A percentile compares a stretch with the other conserved stretches of the same genome.
These are phyloP conservation scores for Octodonta nipae DNA, from an alignment of 2,888 invertebrate species.

Conservation along the genomic window DNA sequence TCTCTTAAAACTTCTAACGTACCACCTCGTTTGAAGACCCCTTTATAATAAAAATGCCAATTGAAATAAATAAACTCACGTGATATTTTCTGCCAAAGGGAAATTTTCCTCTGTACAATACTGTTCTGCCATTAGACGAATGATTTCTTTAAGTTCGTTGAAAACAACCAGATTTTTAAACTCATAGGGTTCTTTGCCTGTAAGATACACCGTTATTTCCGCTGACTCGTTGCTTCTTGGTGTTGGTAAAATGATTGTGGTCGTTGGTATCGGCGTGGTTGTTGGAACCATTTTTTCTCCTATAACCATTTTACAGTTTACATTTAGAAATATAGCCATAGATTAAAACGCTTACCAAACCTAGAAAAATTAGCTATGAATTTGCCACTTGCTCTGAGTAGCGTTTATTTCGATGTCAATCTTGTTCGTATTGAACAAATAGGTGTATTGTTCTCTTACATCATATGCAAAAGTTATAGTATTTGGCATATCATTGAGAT, in stretches of 20 bases:
- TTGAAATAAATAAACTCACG: slow-evolving; percentile 12
- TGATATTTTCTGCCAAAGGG: slow-evolving; percentile 13
- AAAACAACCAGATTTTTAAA: slow-evolving; percentile 7
- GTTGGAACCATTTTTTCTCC: slow-evolving; percentile 15
- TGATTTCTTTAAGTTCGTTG: slow-evolving; percentile 7
- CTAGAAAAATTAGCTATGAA: background rate
- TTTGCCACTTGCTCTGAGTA: background rate
- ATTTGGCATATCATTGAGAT: too few species aligned
- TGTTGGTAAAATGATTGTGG: slow-evolving; percentile 14
- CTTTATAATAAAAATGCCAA: too few species aligned
- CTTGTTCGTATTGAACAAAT: background rate
- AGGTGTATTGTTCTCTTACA: too few species aligned
- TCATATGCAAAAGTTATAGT: too few species aligned
- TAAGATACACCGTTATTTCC: slow-evolving; percentile 12
- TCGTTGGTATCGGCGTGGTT: slow-evolving; percentile 12
- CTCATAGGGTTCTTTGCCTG: slow-evolving; percentile 9
- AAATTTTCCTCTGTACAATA: slow-evolving; percentile 15
- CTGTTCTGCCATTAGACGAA: slow-evolving; percentile 15
- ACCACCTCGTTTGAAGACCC: too few species aligned
- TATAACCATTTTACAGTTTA: too few species aligned
- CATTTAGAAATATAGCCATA: too few species aligned
- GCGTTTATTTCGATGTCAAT: background rate
- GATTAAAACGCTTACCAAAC: too few species aligned
- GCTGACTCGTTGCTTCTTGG: slow-evolving; percentile 9
- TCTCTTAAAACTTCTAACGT: too few species aligned